A percentile compares a stretch with the other conserved stretches of the same genome.
phyloP scores from a whole-genome alignment of 2,797 vertebrate genomes.

The Tapirus indicus region DNA sequence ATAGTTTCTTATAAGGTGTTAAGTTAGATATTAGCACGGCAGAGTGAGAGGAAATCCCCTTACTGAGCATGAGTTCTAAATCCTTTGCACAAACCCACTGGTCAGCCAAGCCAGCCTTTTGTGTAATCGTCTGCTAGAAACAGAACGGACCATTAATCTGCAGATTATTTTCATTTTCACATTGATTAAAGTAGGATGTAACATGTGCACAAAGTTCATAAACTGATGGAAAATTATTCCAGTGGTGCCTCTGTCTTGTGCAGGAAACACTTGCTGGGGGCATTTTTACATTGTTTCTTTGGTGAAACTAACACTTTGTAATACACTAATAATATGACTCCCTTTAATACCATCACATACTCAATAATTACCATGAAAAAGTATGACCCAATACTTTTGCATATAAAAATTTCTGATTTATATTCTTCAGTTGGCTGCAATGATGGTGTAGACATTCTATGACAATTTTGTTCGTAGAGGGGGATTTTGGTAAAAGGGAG shows the following conservation, averaged over 20 bases:
- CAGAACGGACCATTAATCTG: not conserved
- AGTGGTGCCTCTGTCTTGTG: not conserved
- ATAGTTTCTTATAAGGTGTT: slow-evolving; percentile 75
- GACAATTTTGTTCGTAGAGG: not conserved
- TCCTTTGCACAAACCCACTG: not conserved
- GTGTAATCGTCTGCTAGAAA: slow-evolving; percentile 27
- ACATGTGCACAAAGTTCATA: not conserved
- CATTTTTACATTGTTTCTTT: not conserved
- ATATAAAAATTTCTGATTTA: not conserved
- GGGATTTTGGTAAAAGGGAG: not conserved
- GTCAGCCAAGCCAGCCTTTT: slow-evolving; percentile 45
- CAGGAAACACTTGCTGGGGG: slow-evolving; percentile 16
- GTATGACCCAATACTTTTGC: not conserved
- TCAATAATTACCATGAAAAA: slow-evolving; percentile 22
- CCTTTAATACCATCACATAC: not conserved
- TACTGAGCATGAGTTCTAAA: slow-evolving; percentile 41
- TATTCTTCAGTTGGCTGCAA: not conserved
- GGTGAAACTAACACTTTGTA: slow-evolving; percentile 7
- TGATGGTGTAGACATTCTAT: not conserved
- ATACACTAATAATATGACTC: not conserved
- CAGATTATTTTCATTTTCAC: not conserved
- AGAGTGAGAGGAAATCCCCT: slow-evolving; percentile 75
- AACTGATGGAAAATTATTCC: not conserved
- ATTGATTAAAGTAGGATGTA: not conserved
- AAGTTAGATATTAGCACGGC: slow-evolving; percentile 77